phyloP scores from a whole-genome alignment of 2,113 vertebrate genomes.

The Saguinus midas region DNA sequence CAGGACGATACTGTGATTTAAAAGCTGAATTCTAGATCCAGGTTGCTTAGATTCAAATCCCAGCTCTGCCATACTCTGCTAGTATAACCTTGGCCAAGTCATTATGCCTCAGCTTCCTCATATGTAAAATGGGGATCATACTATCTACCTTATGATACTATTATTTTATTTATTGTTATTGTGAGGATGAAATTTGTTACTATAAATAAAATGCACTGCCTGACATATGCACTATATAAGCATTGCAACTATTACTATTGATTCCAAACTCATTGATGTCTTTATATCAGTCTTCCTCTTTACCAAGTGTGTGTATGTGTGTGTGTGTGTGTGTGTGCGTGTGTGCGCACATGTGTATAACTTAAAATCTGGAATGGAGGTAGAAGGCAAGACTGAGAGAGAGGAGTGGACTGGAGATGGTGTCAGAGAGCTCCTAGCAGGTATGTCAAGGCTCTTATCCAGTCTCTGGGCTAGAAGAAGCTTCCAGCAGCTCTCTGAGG shows the following conservation, averaged over 20 bases:
- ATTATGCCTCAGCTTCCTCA: background rate
- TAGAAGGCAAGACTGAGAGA: background rate
- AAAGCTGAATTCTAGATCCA: background rate
- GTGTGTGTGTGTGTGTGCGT: background rate
- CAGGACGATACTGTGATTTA: background rate
- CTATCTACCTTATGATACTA: background rate
- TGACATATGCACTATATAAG: background rate
- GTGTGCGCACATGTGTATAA: too few relatives aligned
- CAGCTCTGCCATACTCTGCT: background rate
- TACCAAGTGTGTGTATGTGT: background rate
- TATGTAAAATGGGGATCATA: background rate
- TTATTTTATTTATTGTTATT: background rate
- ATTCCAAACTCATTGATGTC: background rate
- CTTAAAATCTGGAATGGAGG: background rate
- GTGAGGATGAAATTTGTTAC: background rate
- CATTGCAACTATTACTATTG: background rate
- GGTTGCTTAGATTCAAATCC: background rate
- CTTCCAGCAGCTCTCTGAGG: background rate
- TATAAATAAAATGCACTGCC: background rate
- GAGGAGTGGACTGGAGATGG: constrained; percentile 29
- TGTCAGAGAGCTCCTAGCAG: constrained; percentile 32
- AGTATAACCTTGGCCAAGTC: background rate
- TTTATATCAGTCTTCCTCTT: background rate
- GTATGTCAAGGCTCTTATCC: background rate
- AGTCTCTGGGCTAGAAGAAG: background rate